Evolutionary conservation across 1,140 invertebrate genomes (phyloP).

Genomic region (Oedothorax gibbosus): DNA sequence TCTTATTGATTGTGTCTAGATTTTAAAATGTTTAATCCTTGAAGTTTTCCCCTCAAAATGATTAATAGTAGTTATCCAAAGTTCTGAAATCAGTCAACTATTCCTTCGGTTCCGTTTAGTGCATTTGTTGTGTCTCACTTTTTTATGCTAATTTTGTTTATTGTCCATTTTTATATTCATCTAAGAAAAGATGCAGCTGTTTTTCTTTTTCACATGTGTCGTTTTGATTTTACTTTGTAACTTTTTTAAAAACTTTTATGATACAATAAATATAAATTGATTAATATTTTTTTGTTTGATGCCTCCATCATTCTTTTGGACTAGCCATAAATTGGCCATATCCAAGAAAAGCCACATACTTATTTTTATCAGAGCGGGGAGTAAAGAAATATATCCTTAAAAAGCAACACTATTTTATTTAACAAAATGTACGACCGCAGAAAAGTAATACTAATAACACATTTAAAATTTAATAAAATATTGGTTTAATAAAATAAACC

Average conservation of each 20-base stretch:
- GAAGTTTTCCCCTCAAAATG: not conserved
- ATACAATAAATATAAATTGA: conserved; percentile 36
- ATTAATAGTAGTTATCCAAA: conserved; percentile 7
- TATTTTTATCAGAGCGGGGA: no score
- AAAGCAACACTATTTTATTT: no score
- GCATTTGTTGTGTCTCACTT: conserved; percentile 32
- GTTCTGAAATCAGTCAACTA: not conserved
- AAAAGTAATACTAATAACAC: no score
- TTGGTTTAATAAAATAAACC: no score
- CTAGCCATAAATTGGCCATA: no score
- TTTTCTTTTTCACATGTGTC: conserved; percentile 26
- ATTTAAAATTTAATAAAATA: no score
- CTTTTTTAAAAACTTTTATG: conserved; percentile 49
- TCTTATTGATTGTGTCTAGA: no score
- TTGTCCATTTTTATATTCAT: conserved; percentile 4
- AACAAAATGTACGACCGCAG: no score
- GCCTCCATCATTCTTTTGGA: no score
- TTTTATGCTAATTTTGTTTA: conserved; percentile 8
- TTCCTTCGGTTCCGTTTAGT: conserved; percentile 11
- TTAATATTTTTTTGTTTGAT: not conserved
- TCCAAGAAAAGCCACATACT: no score
- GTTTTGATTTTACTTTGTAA: conserved; percentile 56
- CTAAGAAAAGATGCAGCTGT: conserved; percentile 50
- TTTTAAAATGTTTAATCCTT: not conserved
- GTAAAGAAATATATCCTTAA: no score